phyloP scores from a whole-genome alignment of 1,140 invertebrate species.

The Trinorchestia longiramus region DNA sequence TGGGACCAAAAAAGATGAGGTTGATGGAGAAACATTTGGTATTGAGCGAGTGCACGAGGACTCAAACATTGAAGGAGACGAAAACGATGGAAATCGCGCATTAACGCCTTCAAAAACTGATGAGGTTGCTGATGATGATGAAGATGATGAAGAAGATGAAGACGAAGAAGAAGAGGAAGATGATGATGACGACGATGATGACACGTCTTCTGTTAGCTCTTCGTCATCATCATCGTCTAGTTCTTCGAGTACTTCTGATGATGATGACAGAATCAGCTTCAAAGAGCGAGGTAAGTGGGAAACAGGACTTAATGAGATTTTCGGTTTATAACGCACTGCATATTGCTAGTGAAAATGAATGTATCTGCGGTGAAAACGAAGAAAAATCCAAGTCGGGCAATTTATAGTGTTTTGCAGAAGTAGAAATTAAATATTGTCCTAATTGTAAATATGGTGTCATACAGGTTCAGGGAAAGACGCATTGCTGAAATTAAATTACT shows the following conservation, averaged over 20 bases:
- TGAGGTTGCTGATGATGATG: background rate
- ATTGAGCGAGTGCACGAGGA: background rate
- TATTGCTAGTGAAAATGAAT: no score
- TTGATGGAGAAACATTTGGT: background rate
- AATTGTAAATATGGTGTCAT: no score
- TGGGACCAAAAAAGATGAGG: background rate
- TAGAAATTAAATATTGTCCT: no score
- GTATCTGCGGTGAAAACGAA: no score
- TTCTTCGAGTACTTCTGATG: slow-evolving; percentile 17
- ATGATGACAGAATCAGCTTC: slow-evolving; percentile 28
- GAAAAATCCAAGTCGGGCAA: no score
- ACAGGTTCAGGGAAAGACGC: no score
- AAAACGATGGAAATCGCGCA: background rate
- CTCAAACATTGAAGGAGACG: background rate
- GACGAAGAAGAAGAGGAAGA: slow-evolving; percentile 24
- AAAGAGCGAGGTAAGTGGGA: background rate
- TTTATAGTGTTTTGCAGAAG: no score
- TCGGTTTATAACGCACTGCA: background rate
- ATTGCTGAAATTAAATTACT: no score
- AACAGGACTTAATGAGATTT: background rate
- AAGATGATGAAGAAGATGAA: slow-evolving; percentile 8
- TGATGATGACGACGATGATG: slow-evolving; percentile 24
- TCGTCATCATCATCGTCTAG: slow-evolving; percentile 22
- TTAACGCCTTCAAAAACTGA: background rate
- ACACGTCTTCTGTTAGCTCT: slow-evolving; percentile 23